Percentiles rank a stretch among this genome's conserved stretches.
Conservation (phyloP, 2,888 invertebrate species). For the Andrena hattorfiana region DNA sequence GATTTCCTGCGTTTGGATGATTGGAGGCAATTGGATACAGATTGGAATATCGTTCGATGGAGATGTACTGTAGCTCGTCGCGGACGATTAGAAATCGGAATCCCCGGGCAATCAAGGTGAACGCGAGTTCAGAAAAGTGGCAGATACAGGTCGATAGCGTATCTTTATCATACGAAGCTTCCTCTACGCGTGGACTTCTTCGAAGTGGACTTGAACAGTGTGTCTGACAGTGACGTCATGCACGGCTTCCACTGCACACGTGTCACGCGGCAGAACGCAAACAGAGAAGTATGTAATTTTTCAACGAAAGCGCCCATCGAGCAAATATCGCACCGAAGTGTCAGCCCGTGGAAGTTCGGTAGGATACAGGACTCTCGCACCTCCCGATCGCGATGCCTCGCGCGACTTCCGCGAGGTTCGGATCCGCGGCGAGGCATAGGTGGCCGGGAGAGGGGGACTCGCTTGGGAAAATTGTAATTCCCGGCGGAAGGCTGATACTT, state of each 20-base stretch:
- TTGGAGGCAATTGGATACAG: not conserved
- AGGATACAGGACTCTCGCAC: not conserved
- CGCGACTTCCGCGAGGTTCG: not conserved
- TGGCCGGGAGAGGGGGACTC: too few species aligned
- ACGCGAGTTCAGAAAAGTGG: not conserved
- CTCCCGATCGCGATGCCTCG: not conserved
- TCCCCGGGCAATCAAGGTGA: not conserved
- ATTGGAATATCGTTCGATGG: not conserved
- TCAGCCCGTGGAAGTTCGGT: not conserved
- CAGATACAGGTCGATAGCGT: not conserved
- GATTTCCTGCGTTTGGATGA: not conserved
- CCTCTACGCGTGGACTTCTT: not conserved
- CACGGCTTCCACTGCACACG: not conserved
- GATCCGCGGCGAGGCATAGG: too few species aligned
- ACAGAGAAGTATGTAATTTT: not conserved
- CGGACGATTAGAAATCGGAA: not conserved
- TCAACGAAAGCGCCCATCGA: not conserved
- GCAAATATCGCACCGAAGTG: not conserved
- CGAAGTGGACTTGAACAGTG: not conserved
- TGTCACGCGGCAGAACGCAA: not conserved
- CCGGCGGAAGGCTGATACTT: not conserved
- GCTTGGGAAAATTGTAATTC: not conserved
- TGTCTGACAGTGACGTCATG: constrained; percentile 1
- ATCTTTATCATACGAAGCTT: not conserved
- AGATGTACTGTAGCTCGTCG: too few species aligned